Evolutionary conservation across 2,113 vertebrate genomes (phyloP).

Genomic region (Anhinga rufa): DNA sequence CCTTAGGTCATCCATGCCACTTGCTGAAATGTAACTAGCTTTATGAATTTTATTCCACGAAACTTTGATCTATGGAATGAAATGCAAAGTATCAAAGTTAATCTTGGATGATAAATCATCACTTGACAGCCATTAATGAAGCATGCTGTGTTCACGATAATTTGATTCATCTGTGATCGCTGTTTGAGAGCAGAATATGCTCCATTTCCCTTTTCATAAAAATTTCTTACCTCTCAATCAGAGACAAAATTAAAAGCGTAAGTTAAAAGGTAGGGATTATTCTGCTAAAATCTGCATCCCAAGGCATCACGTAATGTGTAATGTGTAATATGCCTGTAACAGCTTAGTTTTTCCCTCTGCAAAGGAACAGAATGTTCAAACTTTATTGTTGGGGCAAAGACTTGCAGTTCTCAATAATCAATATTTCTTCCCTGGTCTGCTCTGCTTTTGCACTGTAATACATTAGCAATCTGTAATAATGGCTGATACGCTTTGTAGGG

Average conservation of each 20-base stretch:
- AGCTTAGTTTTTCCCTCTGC: not conserved
- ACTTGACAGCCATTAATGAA: not conserved
- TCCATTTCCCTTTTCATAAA: not conserved
- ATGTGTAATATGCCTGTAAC: not conserved
- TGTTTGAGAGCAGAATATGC: not conserved
- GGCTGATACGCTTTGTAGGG: not conserved
- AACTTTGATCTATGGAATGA: not conserved
- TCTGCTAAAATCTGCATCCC: not conserved
- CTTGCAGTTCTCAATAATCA: not conserved
- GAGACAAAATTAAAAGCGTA: not conserved
- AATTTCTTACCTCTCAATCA: not conserved
- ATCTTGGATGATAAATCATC: not conserved
- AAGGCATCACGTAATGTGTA: not conserved
- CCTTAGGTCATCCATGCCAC: not conserved
- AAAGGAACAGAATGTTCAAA: not conserved
- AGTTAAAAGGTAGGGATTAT: not conserved
- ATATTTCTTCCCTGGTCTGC: not conserved
- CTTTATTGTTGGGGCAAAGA: not conserved
- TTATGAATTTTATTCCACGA: not conserved
- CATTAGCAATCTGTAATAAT: not conserved
- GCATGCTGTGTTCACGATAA: not conserved
- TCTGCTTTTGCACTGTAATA: not conserved
- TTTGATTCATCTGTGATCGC: not conserved
- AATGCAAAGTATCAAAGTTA: not conserved
- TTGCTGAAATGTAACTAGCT: not conserved